Percentiles rank a stretch among this genome's conserved stretches.
Conservation (phyloP, 2,888 invertebrate species). For the Andrena bucephala region DNA sequence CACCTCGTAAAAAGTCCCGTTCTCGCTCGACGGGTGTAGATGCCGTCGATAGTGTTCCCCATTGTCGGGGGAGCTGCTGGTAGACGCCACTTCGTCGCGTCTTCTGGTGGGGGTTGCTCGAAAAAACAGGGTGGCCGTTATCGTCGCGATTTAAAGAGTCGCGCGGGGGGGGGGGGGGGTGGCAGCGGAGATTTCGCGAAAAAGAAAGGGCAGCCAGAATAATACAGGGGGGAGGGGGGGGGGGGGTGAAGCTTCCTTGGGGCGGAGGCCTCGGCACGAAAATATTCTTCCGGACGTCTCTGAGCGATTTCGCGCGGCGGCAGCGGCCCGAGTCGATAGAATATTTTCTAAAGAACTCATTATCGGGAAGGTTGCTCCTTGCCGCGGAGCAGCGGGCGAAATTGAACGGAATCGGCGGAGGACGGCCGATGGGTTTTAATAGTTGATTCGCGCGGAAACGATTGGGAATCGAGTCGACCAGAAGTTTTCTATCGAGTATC, state of each 20-base stretch:
- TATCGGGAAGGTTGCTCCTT: constrained; percentile 78
- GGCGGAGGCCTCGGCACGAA: constrained; percentile 58
- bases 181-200: constrained; percentile 8
- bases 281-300: constrained; percentile 77
- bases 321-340: constrained; percentile 69
- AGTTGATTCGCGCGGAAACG: constrained; percentile 78
- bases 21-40: constrained; percentile 24
- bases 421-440: constrained; percentile 73
- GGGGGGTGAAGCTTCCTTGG: constrained; percentile 12
- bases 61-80: constrained; percentile 20
- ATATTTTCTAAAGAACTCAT: constrained; percentile 82
- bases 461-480: constrained; percentile 72
- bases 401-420: constrained; percentile 52
- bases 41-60: constrained; percentile 47
- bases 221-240: constrained; percentile 4
- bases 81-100: constrained; percentile 35
- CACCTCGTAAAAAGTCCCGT: constrained; percentile 41
- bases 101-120: constrained; percentile 8
- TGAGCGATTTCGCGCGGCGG: constrained; percentile 75
- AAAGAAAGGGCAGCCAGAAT: constrained; percentile 30
- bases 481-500: constrained; percentile 76
- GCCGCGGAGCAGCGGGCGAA: constrained; percentile 19
- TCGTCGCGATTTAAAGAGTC: constrained; percentile 64
- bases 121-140: constrained; percentile 53
- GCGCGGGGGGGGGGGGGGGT: background rate